Percentiles rank a stretch among this genome's conserved stretches.
Evolutionary conservation across 2,113 vertebrate genomes (phyloP).

Genomic region (Rhea americana): DNA sequence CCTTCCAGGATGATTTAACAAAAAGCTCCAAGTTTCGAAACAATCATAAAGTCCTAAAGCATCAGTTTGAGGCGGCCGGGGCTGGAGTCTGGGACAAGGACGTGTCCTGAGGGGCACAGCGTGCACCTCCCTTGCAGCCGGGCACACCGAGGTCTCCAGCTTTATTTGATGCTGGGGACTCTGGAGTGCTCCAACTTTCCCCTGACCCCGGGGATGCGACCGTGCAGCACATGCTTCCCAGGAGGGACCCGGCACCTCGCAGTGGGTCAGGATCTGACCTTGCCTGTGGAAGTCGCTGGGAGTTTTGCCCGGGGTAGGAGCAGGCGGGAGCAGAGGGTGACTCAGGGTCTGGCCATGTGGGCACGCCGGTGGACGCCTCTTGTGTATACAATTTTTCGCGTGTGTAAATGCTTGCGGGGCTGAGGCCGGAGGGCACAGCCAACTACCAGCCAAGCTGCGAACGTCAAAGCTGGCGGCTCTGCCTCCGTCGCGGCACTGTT

Average conservation of each 20-base stretch:
- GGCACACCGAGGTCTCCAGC: neutral
- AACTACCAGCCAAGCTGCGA: neutral
- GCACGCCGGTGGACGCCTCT: neutral
- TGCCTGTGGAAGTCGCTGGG: neutral
- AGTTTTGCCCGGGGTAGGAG: neutral
- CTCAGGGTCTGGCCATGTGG: neutral
- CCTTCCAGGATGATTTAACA: neutral
- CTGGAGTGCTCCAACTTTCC: neutral
- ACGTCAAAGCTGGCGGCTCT: neutral
- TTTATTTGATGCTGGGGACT: fast-evolving
- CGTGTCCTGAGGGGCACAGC: no score
- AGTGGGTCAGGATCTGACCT: neutral
- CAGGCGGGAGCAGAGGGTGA: neutral
- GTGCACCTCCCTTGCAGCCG: neutral
- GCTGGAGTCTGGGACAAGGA: neutral
- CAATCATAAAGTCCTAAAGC: neutral
- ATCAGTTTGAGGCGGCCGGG: neutral
- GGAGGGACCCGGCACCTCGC: neutral
- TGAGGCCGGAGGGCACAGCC: neutral
- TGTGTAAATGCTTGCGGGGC: neutral
- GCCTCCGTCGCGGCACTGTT: neutral
- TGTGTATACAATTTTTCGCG: neutral
- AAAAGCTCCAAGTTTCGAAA: neutral
- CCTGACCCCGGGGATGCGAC: neutral
- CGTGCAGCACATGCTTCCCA: neutral